Percentiles rank a stretch among this genome's conserved stretches.
These are phyloP conservation scores for Macrostomum cliftonense DNA, from an alignment of 2,888 invertebrate genomes.

Conservation along the genomic window DNA sequence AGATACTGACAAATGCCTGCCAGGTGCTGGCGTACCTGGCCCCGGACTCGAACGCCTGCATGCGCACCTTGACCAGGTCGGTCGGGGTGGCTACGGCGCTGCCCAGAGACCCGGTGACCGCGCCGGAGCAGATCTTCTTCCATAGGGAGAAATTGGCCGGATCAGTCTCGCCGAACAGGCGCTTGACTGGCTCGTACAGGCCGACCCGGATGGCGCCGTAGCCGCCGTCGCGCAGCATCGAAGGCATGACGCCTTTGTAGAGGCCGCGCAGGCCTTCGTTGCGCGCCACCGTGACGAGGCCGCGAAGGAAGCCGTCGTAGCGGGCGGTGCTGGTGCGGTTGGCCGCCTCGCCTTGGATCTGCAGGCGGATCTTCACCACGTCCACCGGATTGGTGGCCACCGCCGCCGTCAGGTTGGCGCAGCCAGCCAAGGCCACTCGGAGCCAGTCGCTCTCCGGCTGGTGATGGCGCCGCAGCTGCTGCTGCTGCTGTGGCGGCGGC, in stretches of 20 bases:
- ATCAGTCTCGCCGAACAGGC: slow-evolving; percentile 22
- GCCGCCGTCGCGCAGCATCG: slow-evolving; percentile 20
- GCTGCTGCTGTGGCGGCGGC: no score
- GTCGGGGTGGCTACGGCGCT: slow-evolving; percentile 24
- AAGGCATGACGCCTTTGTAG: slow-evolving; percentile 19
- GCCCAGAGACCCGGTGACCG: slow-evolving; percentile 24
- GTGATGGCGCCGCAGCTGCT: no score
- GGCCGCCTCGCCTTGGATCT: slow-evolving; percentile 22
- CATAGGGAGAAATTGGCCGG: slow-evolving; percentile 23
- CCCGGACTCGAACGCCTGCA: slow-evolving; percentile 17
- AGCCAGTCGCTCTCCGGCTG: no score
- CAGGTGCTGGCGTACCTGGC: slow-evolving; percentile 16
- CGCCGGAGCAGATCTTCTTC: slow-evolving; percentile 25
- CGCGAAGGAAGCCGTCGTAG: slow-evolving; percentile 21
- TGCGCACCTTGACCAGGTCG: slow-evolving; percentile 24
- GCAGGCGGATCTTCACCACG: slow-evolving; percentile 26
- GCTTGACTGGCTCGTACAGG: slow-evolving; percentile 24
- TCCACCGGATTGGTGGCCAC: slow-evolving; percentile 24
- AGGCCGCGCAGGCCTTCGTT: slow-evolving; percentile 23
- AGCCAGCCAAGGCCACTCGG: slow-evolving; percentile 19
- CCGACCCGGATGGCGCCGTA: slow-evolving; percentile 25
- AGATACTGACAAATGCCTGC: slow-evolving; percentile 18
- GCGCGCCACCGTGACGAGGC: slow-evolving; percentile 16
- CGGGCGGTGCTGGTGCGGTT: slow-evolving; percentile 15
- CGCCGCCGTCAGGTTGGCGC: slow-evolving; percentile 21